These are phyloP conservation scores for Aldabrachelys gigantea DNA, from an alignment of 2,113 vertebrate species.

Conservation along the genomic window DNA sequence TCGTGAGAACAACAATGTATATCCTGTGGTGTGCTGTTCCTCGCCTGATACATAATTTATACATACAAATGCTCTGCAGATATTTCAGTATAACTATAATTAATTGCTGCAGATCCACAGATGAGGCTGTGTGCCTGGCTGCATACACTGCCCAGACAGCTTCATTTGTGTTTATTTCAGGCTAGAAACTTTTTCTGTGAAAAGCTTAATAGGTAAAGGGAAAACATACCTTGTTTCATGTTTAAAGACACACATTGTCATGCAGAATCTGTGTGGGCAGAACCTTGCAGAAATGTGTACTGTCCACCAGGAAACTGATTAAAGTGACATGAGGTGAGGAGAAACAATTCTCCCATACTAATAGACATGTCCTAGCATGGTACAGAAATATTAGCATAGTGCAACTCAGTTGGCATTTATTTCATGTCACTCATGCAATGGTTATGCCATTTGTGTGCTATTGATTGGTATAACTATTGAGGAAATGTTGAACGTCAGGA, in stretches of 20 bases:
- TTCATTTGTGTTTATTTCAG: conserved; percentile 78
- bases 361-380: conserved; percentile 42
- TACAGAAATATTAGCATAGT: conserved; percentile 25
- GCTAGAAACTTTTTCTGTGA: conserved; percentile 71
- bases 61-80: conserved; percentile 71
- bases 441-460: conserved; percentile 40
- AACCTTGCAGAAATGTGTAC: conserved; percentile 62
- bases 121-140: conserved; percentile 73
- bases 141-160: conserved; percentile 76
- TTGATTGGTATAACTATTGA: conserved; percentile 40
- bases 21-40: conserved; percentile 52
- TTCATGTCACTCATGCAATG: conserved; percentile 20
- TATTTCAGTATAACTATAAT: conserved; percentile 77
- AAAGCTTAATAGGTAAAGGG: conserved; percentile 60
- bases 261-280: conserved; percentile 54
- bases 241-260: conserved; percentile 65
- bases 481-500: not conserved
- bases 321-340: conserved; percentile 60
- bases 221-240: conserved; percentile 50
- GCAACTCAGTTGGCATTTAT: conserved; percentile 20
- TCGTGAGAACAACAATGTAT: conserved; percentile 48
- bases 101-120: conserved; percentile 76
- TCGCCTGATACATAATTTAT: conserved; percentile 71
- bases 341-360: conserved; percentile 48
- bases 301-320: conserved; percentile 63